Evolutionary conservation across 2,113 vertebrate genomes (phyloP).

Genomic region (Fregata magnificens): DNA sequence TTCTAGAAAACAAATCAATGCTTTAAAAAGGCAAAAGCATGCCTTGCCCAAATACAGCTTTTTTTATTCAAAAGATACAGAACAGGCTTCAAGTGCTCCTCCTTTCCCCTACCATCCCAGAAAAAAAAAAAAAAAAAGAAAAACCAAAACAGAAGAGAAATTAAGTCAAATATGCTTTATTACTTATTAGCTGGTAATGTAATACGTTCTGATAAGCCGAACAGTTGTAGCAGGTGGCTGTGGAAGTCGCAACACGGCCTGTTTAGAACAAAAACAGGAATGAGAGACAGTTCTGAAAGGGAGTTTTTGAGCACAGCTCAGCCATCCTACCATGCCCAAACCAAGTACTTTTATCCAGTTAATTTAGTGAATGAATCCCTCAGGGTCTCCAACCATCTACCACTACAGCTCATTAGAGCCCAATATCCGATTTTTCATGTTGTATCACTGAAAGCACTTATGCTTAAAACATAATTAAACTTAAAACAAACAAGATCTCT

Average conservation of each 20-base stretch:
- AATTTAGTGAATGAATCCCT: conserved; percentile 84
- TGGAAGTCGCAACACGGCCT: conserved; percentile 73
- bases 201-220: conserved; percentile 82
- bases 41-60: background rate
- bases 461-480: conserved; percentile 89
- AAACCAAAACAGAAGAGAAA: conserved; percentile 22
- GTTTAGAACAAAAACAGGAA: conserved; percentile 72
- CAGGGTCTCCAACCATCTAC: conserved; percentile 81
- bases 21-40: conserved; percentile 19
- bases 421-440: conserved; percentile 75
- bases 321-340: conserved; percentile 80
- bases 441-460: conserved; percentile 80
- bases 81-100: conserved; percentile 8
- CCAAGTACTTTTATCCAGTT: conserved; percentile 83
- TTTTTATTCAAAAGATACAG: background rate
- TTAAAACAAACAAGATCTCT: conserved; percentile 89
- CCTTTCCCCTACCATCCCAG: background rate
- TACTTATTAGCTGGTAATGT: conserved; percentile 84
- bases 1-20: background rate
- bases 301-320: conserved; percentile 74
- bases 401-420: conserved; percentile 88
- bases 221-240: conserved; percentile 78
- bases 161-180: conserved; percentile 77
- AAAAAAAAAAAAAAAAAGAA: background rate
- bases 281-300: conserved; percentile 74